phyloP scores from a whole-genome alignment of 2,797 vertebrate species.

The Kryptopterus vitreolus region DNA sequence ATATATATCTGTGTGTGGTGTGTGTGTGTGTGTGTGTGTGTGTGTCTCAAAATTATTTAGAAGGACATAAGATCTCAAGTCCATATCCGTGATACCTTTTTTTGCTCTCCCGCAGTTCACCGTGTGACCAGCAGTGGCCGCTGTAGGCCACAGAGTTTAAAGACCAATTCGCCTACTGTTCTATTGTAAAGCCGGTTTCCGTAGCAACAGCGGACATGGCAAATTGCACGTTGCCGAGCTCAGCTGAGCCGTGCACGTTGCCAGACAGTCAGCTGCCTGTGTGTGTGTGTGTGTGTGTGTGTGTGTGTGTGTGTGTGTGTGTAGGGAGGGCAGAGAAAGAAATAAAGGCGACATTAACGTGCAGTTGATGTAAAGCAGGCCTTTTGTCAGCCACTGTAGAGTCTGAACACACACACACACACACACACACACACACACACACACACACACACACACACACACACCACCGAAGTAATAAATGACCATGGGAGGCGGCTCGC shows the following conservation, averaged over 20 bases:
- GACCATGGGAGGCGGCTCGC: background rate
- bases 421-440: too few relatives aligned
- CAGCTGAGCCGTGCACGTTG: conserved; percentile 31
- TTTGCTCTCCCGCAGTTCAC: background rate
- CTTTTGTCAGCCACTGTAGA: background rate
- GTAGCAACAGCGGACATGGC: conserved; percentile 54
- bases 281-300: conserved; percentile 12
- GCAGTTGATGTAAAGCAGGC: conserved; percentile 12
- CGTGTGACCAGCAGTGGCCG: conserved; percentile 3
- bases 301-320: conserved; percentile 1
- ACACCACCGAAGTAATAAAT: background rate
- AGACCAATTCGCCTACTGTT: conserved; percentile 32
- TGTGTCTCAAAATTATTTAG: too few relatives aligned
- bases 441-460: too few relatives aligned
- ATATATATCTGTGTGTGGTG: too few relatives aligned
- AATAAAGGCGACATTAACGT: background rate
- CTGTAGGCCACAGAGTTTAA: conserved; percentile 12
- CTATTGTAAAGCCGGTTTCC: conserved; percentile 50
- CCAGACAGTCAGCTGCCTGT: conserved; percentile 53
- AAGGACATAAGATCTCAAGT: too few relatives aligned
- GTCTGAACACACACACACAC: background rate
- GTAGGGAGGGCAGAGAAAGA: background rate
- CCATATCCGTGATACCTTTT: too few relatives aligned
- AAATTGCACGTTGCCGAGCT: conserved; percentile 53
- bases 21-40: too few relatives aligned